A percentile compares a stretch with the other conserved stretches of the same genome.
Evolutionary conservation across 2,113 vertebrate genomes (phyloP).

Genomic region (Amphiprion percula): DNA sequence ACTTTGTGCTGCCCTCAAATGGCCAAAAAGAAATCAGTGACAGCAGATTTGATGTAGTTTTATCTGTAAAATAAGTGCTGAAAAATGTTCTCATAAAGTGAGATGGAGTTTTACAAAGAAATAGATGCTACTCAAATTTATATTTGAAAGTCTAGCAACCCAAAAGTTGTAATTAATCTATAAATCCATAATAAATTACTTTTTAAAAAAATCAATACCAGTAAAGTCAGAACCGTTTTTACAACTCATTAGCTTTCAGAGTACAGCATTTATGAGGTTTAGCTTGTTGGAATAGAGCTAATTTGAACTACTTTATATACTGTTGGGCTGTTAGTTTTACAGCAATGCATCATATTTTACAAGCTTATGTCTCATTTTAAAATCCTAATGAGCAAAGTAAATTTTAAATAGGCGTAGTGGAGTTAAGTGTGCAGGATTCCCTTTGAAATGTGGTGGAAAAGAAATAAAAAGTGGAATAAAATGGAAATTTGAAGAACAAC

Average conservation of each 20-base stretch:
- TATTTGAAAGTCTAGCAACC: too few species aligned
- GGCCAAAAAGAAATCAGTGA: too few species aligned
- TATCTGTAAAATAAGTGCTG: too few species aligned
- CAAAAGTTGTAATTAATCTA: neutral
- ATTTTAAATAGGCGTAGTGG: constrained; percentile 6
- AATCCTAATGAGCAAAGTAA: constrained; percentile 10
- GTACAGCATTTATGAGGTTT: neutral
- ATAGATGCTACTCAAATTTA: too few species aligned
- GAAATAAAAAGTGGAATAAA: neutral
- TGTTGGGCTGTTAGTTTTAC: constrained; percentile 5
- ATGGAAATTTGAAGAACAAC: too few species aligned
- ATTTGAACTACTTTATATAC: constrained; percentile 1
- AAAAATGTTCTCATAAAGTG: too few species aligned
- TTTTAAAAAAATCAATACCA: neutral
- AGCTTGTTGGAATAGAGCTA: neutral
- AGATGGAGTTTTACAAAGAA: too few species aligned
- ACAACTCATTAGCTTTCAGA: neutral
- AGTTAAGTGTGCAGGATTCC: neutral
- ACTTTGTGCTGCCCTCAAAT: too few species aligned
- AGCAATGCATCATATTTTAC: constrained; percentile 19
- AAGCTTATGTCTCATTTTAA: constrained; percentile 11
- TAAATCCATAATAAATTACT: neutral
- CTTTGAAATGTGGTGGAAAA: neutral
- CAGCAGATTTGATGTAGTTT: too few species aligned
- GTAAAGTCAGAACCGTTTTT: neutral